Evolutionary conservation across 2,797 vertebrate genomes (phyloP).

Genomic region (Syncerus caffer): DNA sequence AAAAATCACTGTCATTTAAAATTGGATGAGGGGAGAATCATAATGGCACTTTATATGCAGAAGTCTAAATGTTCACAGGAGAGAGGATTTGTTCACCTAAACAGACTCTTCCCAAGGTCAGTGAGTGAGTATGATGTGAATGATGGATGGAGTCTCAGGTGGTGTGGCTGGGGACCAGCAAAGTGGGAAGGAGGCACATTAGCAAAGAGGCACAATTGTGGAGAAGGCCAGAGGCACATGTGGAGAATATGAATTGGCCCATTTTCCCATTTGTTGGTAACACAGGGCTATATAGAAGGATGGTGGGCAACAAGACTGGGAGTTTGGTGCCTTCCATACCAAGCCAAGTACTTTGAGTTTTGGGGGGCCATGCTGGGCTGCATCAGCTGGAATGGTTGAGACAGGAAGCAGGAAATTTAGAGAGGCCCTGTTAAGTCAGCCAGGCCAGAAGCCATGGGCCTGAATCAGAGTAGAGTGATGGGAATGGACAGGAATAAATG

Average conservation of each 20-base stretch:
- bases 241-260: background rate
- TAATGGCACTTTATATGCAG: background rate
- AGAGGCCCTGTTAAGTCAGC: background rate
- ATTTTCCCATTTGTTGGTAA: background rate
- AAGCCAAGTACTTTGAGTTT: background rate
- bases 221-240: background rate
- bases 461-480: background rate
- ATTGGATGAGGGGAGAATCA: background rate
- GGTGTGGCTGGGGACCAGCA: no score
- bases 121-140: background rate
- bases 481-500: background rate
- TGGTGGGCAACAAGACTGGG: background rate
- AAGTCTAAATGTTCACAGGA: background rate
- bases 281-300: background rate
- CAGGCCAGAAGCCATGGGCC: background rate
- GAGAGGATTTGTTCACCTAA: background rate
- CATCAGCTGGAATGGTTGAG: background rate
- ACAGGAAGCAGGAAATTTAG: background rate
- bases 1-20: background rate
- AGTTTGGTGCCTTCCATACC: background rate
- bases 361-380: background rate
- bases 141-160: background rate
- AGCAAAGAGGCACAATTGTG: background rate
- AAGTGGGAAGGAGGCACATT: background rate
- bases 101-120: background rate